Conservation (phyloP, 2,888 invertebrate species). For the Philereme transversata region DNA sequence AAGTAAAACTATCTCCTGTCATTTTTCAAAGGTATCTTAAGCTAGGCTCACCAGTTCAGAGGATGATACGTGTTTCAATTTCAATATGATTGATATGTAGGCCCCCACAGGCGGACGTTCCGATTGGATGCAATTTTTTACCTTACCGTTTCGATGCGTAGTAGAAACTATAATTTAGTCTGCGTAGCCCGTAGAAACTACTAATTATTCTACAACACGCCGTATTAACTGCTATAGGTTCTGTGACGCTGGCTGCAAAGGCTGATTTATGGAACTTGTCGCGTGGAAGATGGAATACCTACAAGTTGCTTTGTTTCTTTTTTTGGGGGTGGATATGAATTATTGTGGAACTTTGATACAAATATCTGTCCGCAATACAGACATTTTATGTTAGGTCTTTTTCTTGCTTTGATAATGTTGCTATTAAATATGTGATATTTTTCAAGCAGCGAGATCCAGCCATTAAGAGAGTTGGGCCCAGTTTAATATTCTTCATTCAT, state of each 20-base stretch:
- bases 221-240: neutral
- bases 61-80: conserved; percentile 41
- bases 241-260: neutral
- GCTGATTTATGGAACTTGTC: conserved; percentile 25
- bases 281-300: conserved; percentile 23
- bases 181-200: neutral
- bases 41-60: conserved; percentile 12
- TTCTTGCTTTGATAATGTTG: neutral
- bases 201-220: neutral
- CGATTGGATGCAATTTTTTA: conserved; percentile 23
- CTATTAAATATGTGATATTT: no score
- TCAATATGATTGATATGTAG: conserved; percentile 35
- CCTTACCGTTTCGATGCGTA: conserved; percentile 7
- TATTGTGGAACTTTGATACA: conserved; percentile 13
- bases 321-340: conserved; percentile 9
- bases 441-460: no score
- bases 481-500: conserved; percentile 19
- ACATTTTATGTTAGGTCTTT: neutral
- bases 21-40: conserved; percentile 14
- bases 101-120: conserved; percentile 11
- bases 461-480: neutral
- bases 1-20: neutral
- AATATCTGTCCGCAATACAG: conserved; percentile 1
- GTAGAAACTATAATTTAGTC: neutral
- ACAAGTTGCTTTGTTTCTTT: conserved; percentile 26